Evolutionary conservation across 2,113 vertebrate species (phyloP).

Genomic region (Heterotis niloticus): DNA sequence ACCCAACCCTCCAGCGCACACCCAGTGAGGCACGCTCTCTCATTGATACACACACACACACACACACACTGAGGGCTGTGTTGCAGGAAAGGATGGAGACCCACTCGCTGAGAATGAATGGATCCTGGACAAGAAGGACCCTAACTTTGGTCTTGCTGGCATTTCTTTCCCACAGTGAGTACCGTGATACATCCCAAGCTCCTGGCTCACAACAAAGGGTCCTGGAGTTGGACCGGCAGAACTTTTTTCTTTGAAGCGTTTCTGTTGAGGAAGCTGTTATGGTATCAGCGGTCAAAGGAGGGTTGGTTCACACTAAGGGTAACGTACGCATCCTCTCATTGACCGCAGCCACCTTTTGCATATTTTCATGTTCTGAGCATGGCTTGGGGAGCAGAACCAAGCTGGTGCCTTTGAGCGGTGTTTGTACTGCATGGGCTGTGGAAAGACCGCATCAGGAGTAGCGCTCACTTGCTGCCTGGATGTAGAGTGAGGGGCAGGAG

Average conservation of each 20-base stretch:
- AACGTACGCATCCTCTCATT: too few relatives aligned
- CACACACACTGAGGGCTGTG: not conserved
- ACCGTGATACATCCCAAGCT: too few relatives aligned
- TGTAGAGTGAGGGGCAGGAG: not conserved
- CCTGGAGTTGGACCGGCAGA: too few relatives aligned
- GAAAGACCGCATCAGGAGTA: constrained; percentile 7
- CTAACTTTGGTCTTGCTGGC: not conserved
- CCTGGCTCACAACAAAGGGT: too few relatives aligned
- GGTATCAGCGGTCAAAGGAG: too few relatives aligned
- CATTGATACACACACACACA: not conserved
- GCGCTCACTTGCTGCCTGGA: constrained; percentile 29
- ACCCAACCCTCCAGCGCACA: too few relatives aligned
- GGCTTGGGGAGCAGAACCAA: too few relatives aligned
- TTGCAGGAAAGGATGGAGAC: not conserved
- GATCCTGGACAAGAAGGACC: not conserved
- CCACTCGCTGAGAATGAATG: not conserved
- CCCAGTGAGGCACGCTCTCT: constrained; percentile 2
- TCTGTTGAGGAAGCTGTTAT: too few relatives aligned
- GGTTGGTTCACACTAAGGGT: too few relatives aligned
- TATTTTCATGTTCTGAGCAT: too few relatives aligned
- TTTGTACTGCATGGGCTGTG: not conserved
- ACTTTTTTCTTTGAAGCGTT: too few relatives aligned
- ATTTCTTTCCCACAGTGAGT: constrained; percentile 4
- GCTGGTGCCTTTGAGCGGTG: not conserved
- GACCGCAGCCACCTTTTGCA: too few relatives aligned